Evolutionary conservation across 2,888 invertebrate genomes (phyloP).

Genomic region (Drosophila pseudotakahashii): DNA sequence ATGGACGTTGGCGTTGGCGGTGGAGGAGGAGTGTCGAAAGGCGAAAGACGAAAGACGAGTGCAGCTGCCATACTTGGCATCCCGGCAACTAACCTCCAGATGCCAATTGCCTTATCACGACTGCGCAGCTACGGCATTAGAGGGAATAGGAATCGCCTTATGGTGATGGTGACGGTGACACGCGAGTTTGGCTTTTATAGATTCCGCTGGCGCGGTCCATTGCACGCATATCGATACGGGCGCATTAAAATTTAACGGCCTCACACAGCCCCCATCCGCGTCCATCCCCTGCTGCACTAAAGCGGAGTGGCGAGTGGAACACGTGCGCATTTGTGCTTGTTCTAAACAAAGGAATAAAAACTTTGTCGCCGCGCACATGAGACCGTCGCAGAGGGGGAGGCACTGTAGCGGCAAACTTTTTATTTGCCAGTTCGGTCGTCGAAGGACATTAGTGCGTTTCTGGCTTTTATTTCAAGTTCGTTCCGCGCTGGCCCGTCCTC

Average conservation of each 20-base stretch:
- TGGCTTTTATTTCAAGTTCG: constrained; percentile 59
- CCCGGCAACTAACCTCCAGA: constrained; percentile 19
- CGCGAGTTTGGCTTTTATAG: constrained; percentile 39
- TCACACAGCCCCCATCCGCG: constrained; percentile 11
- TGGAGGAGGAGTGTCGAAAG: not conserved
- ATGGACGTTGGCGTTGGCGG: constrained; percentile 41
- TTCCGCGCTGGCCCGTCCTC: constrained; percentile 13
- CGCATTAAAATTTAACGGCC: constrained; percentile 82
- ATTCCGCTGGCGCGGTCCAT: constrained; percentile 24
- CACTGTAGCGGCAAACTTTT: constrained; percentile 35
- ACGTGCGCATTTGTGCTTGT: constrained; percentile 78
- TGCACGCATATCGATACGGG: constrained; percentile 66
- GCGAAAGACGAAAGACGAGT: constrained; percentile 1
- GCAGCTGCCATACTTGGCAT: constrained; percentile 7
- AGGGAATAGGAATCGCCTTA: not conserved
- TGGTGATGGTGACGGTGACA: not conserved
- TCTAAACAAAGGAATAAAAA: constrained; percentile 83
- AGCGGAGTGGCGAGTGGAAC: constrained; percentile 57
- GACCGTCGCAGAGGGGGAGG: constrained; percentile 45
- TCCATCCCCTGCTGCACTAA: constrained; percentile 53
- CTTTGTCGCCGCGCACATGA: constrained; percentile 81
- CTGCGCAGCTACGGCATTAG: constrained; percentile 36
- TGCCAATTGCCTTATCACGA: constrained; percentile 29
- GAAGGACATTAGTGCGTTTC: constrained; percentile 71
- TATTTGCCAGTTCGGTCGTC: constrained; percentile 43